These are phyloP conservation scores for Darwinula stevensoni DNA, from an alignment of 2,888 invertebrate genomes.

Conservation along the genomic window DNA sequence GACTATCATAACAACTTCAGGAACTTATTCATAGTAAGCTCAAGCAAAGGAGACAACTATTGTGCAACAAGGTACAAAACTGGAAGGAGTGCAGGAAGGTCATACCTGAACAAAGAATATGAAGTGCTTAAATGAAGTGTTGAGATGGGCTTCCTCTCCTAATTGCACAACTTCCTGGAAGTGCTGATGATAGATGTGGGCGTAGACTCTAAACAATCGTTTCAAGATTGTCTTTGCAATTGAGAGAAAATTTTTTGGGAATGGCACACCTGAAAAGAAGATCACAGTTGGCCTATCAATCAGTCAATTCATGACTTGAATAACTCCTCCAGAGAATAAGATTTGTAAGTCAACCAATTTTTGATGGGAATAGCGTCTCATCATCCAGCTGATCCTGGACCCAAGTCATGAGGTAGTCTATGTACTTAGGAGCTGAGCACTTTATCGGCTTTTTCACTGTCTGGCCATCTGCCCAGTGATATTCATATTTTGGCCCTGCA, in stretches of 20 bases:
- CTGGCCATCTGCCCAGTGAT: constrained; percentile 98
- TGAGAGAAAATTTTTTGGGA: constrained; percentile 83
- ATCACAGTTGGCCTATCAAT: constrained; percentile 4
- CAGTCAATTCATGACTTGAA: not conserved
- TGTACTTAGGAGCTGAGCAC: constrained; percentile 95
- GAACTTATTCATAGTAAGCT: too few relatives aligned
- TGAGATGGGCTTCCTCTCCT: constrained; percentile 93
- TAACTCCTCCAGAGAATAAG: not conserved
- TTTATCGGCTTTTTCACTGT: constrained; percentile 95
- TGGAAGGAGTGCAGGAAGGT: too few relatives aligned
- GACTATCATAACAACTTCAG: too few relatives aligned
- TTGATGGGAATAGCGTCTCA: constrained; percentile 89
- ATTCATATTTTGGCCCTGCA: constrained; percentile 89
- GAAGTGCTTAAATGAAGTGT: constrained; percentile 98
- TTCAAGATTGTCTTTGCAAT: constrained; percentile 96
- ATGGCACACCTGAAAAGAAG: constrained; percentile 47
- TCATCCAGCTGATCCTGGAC: constrained; percentile 98
- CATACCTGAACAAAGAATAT: constrained; percentile 90
- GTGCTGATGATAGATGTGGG: constrained; percentile 98
- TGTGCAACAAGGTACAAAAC: too few relatives aligned
- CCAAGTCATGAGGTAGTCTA: constrained; percentile 98
- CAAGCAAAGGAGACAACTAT: too few relatives aligned
- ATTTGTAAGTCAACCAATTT: constrained; percentile 39
- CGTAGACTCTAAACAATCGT: constrained; percentile 90
- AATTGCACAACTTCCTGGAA: constrained; percentile 85